A percentile compares a stretch with the other conserved stretches of the same genome.
Evolutionary conservation across 2,113 vertebrate species (phyloP).

Genomic region (Ondatra zibethicus): DNA sequence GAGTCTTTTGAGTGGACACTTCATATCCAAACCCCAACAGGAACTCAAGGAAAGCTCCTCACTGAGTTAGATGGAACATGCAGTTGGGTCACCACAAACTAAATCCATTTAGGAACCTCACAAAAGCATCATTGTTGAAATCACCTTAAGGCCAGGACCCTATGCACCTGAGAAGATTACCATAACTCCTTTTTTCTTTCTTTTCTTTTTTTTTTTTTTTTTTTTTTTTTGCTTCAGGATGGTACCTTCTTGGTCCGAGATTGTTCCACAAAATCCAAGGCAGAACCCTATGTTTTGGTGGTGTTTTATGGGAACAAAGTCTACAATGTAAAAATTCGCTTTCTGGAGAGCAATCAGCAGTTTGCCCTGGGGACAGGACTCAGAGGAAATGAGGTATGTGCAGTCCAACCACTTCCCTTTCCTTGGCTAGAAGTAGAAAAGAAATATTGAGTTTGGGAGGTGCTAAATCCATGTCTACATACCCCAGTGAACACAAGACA

Average conservation of each 20-base stretch:
- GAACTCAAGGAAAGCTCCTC: not conserved
- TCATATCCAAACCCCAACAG: not conserved
- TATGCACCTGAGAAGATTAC: not conserved
- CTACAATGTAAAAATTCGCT: constrained; percentile 96
- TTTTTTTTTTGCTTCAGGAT: constrained; percentile 84
- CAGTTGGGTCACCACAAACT: not conserved
- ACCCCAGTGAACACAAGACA: no score
- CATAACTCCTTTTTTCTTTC: not conserved
- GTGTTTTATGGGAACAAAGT: constrained; percentile 91
- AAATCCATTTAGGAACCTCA: not conserved
- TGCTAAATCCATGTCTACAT: not conserved
- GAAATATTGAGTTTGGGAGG: not conserved
- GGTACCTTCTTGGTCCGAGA: constrained; percentile 94
- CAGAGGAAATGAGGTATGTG: constrained; percentile 90
- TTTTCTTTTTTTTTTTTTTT: not conserved
- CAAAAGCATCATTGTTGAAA: rapidly evolving
- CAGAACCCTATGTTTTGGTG: constrained; percentile 93
- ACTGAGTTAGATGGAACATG: not conserved
- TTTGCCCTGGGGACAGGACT: constrained; percentile 92
- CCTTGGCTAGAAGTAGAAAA: no score
- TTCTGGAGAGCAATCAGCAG: constrained; percentile 86
- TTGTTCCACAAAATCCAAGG: constrained; percentile 87
- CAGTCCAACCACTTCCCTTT: not conserved
- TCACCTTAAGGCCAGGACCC: no score
- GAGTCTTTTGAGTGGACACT: no score